These are phyloP conservation scores for Corbicula japonica DNA, from an alignment of 2,888 invertebrate species.

Conservation along the genomic window DNA sequence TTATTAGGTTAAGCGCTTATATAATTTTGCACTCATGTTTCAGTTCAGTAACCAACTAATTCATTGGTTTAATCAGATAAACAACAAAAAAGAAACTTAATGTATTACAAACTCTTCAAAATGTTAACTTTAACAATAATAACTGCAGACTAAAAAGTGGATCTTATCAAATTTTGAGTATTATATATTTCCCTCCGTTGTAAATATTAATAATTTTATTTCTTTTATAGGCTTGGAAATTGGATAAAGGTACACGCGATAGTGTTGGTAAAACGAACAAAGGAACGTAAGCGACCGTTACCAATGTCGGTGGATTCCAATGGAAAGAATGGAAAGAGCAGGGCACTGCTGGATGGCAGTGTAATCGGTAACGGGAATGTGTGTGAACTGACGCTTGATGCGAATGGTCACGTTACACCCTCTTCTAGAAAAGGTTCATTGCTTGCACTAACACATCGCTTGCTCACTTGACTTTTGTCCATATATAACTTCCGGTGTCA, in stretches of 20 bases:
- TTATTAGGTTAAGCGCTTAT: too few relatives aligned
- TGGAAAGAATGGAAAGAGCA: constrained; percentile 77
- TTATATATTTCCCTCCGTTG: too few relatives aligned
- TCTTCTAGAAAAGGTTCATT: constrained; percentile 69
- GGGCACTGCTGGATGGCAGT: constrained; percentile 71
- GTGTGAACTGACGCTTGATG: constrained; percentile 59
- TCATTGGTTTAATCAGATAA: too few relatives aligned
- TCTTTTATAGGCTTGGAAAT: constrained; percentile 73
- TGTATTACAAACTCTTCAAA: too few relatives aligned
- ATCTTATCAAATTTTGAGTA: too few relatives aligned
- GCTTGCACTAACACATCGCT: constrained; percentile 36
- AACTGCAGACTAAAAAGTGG: too few relatives aligned
- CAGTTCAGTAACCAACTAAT: too few relatives aligned
- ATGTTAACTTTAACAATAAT: too few relatives aligned
- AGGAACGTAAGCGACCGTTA: constrained; percentile 73
- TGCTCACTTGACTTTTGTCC: too few relatives aligned
- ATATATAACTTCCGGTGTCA: background rate
- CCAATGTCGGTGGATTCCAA: constrained; percentile 72
- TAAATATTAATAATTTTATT: too few relatives aligned
- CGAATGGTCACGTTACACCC: constrained; percentile 64
- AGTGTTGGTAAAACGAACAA: constrained; percentile 74
- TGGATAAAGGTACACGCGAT: constrained; percentile 84
- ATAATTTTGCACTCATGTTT: too few relatives aligned
- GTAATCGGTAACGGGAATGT: constrained; percentile 74
- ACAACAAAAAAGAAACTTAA: too few relatives aligned